phyloP scores from a whole-genome alignment of 2,113 vertebrate genomes.

The Muscicapa adusta region DNA sequence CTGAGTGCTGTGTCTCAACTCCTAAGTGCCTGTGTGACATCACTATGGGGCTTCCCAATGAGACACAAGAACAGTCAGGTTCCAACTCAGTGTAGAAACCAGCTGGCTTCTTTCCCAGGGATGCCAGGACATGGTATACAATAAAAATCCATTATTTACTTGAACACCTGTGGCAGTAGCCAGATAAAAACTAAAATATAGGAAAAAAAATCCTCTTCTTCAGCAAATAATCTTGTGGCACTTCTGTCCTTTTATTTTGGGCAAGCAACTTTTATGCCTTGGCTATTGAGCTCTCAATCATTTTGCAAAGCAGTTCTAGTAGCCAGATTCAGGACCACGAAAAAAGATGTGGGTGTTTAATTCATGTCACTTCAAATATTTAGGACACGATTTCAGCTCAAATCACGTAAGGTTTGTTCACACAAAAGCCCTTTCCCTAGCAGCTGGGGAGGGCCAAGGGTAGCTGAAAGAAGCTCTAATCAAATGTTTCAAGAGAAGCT shows the following conservation, averaged over 20 bases:
- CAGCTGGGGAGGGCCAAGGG: constrained; percentile 44
- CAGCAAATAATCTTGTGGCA: neutral
- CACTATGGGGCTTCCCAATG: neutral
- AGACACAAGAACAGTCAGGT: neutral
- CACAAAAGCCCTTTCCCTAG: constrained; percentile 43
- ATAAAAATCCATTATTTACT: neutral
- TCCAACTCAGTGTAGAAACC: neutral
- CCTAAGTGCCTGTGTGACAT: neutral
- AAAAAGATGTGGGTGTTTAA: neutral
- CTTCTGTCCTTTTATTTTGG: neutral
- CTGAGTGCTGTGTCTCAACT: neutral
- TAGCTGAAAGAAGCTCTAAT: constrained; percentile 55
- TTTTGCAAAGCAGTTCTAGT: neutral
- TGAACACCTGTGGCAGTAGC: neutral
- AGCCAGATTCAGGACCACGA: neutral
- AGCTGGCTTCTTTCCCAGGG: neutral
- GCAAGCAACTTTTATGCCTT: neutral
- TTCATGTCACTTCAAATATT: constrained; percentile 44
- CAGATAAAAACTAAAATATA: neutral
- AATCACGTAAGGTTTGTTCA: neutral
- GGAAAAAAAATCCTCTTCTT: neutral
- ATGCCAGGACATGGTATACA: neutral
- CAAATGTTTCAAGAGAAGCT: constrained; percentile 55
- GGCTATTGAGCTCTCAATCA: neutral
- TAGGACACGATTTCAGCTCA: constrained; percentile 28